Conservation (phyloP, 2,797 vertebrate species). For the Mareca penelope region DNA sequence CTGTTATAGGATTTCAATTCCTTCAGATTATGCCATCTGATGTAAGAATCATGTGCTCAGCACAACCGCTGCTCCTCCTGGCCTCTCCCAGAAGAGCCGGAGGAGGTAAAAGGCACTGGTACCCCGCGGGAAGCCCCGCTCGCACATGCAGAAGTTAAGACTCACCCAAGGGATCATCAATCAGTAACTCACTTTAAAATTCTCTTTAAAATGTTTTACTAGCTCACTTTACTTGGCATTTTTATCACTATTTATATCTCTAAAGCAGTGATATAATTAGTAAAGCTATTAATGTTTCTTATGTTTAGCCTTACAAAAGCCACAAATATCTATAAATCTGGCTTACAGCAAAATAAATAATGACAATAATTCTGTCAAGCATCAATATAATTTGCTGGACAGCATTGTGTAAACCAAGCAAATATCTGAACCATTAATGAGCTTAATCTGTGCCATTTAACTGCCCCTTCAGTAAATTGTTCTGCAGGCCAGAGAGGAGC, state of each 20-base stretch:
- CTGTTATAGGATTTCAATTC: constrained; percentile 27
- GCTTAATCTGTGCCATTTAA: constrained; percentile 62
- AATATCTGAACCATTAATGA: constrained; percentile 63
- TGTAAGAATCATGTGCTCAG: constrained; percentile 7
- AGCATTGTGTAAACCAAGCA: constrained; percentile 64
- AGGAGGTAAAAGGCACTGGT: background rate
- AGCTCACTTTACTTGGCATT: constrained; percentile 76
- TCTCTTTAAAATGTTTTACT: constrained; percentile 77
- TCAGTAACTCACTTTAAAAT: constrained; percentile 75
- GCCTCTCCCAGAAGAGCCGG: background rate
- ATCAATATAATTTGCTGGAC: constrained; percentile 67
- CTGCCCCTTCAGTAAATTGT: constrained; percentile 22
- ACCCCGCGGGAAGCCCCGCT: constrained; percentile 14
- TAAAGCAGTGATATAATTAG: constrained; percentile 80
- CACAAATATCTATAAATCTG: constrained; percentile 77
- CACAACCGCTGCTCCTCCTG: constrained; percentile 26
- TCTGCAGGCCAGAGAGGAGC: background rate
- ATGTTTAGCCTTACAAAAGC: constrained; percentile 71
- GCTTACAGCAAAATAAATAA: constrained; percentile 77
- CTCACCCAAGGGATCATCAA: constrained; percentile 67
- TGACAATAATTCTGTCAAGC: constrained; percentile 72
- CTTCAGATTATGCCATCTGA: constrained; percentile 32
- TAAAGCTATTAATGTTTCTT: constrained; percentile 80
- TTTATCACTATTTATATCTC: constrained; percentile 77
- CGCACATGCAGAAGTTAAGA: constrained; percentile 49